phyloP scores from a whole-genome alignment of 2,113 vertebrate species.

The Eolophus roseicapilla region DNA sequence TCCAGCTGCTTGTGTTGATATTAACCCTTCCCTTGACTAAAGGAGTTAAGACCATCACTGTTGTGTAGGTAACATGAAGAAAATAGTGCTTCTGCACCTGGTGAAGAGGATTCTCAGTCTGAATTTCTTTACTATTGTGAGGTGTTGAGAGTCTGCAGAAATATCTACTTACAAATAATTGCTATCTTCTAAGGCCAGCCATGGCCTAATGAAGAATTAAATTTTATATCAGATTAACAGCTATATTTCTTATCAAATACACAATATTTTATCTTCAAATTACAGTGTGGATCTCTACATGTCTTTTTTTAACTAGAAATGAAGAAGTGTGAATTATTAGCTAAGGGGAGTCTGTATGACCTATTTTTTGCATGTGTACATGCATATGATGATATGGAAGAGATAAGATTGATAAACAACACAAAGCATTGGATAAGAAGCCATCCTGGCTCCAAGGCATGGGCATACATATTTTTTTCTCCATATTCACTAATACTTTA shows the following conservation, averaged over 20 bases:
- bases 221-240: not conserved
- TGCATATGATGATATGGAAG: rapidly evolving
- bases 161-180: not conserved
- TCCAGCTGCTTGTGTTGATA: not conserved
- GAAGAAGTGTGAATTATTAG: not conserved
- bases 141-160: not conserved
- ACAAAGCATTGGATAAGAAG: not conserved
- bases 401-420: not conserved
- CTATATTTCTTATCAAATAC: not conserved
- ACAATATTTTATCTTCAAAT: not conserved
- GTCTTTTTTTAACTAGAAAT: not conserved
- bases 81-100: not conserved
- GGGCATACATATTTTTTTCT: not conserved
- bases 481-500: not conserved
- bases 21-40: not conserved
- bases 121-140: not conserved
- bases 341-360: not conserved
- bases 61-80: not conserved
- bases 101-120: not conserved
- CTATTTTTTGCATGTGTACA: not conserved
- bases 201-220: not conserved
- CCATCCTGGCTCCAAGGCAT: not conserved
- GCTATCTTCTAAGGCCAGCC: not conserved
- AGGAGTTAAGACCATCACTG: not conserved
- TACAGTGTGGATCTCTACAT: not conserved